Conservation (phyloP, 2,113 vertebrate species). For the Ceratotherium simum region DNA sequence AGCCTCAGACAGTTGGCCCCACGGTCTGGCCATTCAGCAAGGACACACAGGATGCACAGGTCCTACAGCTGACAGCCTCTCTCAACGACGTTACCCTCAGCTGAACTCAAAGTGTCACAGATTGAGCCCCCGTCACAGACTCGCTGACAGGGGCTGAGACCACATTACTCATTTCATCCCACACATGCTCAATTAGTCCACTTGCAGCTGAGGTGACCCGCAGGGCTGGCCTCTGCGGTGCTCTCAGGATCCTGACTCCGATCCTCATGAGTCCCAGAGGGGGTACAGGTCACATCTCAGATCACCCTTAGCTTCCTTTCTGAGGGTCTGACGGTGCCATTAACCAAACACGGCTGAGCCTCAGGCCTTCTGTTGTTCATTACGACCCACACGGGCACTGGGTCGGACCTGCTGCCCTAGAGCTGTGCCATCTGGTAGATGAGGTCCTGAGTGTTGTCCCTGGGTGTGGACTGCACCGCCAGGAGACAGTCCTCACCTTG, state of each 20-base stretch:
- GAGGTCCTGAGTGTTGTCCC: too few relatives aligned
- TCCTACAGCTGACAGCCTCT: accelerated
- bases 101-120: too few relatives aligned
- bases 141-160: not conserved
- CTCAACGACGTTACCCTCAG: accelerated
- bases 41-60: accelerated
- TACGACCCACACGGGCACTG: accelerated
- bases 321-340: not conserved
- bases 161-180: not conserved
- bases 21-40: not conserved
- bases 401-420: not conserved
- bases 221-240: not conserved
- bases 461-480: not conserved
- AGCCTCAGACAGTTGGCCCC: not conserved
- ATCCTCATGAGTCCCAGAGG: too few relatives aligned
- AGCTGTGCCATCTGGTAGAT: not conserved
- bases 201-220: not conserved
- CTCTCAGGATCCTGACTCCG: not conserved
- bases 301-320: not conserved
- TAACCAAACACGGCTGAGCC: not conserved
- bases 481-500: not conserved
- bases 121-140: not conserved
- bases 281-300: not conserved
- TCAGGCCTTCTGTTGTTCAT: accelerated
- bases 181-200: not conserved